Conservation (phyloP, 1,140 invertebrate species). For the Bathynomus jamesi region DNA sequence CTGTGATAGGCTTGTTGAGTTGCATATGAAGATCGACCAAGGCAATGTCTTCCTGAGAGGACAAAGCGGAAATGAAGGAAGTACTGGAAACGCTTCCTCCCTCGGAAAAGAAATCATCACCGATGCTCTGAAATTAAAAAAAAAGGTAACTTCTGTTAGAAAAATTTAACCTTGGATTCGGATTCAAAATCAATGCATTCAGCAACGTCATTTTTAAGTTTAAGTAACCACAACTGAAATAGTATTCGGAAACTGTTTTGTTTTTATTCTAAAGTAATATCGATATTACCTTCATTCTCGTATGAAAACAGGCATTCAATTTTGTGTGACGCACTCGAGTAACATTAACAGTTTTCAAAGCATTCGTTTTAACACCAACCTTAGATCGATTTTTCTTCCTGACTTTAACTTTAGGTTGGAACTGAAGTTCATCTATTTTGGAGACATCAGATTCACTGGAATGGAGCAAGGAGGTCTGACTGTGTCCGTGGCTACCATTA, state of each 20-base stretch:
- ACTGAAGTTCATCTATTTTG: constrained; percentile 6
- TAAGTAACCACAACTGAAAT: no score
- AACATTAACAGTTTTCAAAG: no score
- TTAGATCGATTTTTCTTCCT: neutral
- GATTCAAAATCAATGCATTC: neutral
- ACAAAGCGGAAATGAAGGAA: constrained; percentile 85
- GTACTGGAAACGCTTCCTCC: constrained; percentile 42
- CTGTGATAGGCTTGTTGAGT: constrained; percentile 83
- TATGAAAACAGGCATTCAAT: no score
- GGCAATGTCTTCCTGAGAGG: constrained; percentile 86
- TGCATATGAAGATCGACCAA: constrained; percentile 91
- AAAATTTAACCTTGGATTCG: no score
- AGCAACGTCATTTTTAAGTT: neutral
- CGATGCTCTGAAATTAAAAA: constrained; percentile 4
- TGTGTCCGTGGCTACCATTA: constrained; percentile 14
- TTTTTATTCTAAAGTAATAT: no score
- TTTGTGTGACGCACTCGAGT: no score
- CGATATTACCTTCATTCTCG: neutral
- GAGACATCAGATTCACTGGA: constrained; percentile 18
- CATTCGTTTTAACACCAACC: neutral
- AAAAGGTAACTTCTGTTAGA: constrained; percentile 8
- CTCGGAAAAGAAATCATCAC: constrained; percentile 31
- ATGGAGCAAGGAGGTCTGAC: constrained; percentile 23
- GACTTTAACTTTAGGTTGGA: neutral
- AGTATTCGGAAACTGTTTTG: no score